Base-by-base conservation (phyloP, 2,888 invertebrate species). In the Nudaria mundana region DNA sequence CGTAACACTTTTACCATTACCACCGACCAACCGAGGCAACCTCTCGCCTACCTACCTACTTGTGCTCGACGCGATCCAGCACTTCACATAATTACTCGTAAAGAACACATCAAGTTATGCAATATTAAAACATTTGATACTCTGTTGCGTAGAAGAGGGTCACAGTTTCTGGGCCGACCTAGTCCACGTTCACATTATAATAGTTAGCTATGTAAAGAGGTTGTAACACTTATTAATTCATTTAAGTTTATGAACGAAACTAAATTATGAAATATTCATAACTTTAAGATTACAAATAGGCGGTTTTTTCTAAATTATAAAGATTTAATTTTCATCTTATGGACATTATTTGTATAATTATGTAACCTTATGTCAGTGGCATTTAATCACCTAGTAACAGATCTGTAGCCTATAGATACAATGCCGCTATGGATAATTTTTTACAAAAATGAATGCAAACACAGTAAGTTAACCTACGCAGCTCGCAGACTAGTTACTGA, bases 1-100 rank as follows among this genome's bases (percentile, higher is more conserved):
- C 76, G 85, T 86, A 85, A 86, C 81, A 87, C 85, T 86, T 84
- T 81, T 83, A 81, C 83, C 78, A 77, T 81, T 77, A 20, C n/a
- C n/a, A 75, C 79, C 65, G 72, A n/a, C n/a, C n/a, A n/a, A n/a
- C 64, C 61, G 56, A 68, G 58, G 58, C 69, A 69, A 62, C 71
- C 77, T 73, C 69, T 72, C 71, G 72, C 72, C 69, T 68, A 68
- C 77, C 69, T 67, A 68, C 77, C 76, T 74, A 78, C 81, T 80
- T 77, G 57, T 52, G 61, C 66, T 69, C 65, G 63, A 63, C 59
- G 67, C 74, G 75, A 78, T 78, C 66, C 76, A 71, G 70, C 68
- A 70, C 76, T 84, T 85, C 85, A 86, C 84, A 83, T 87, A 86
- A 86, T 83, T 82, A 73, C 73, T 75, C 71, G 76, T 71, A 79